Percentiles rank a stretch among this genome's conserved stretches.
Evolutionary conservation across 2,888 invertebrate species (phyloP).

Genomic region (Thymelicus acteon): DNA sequence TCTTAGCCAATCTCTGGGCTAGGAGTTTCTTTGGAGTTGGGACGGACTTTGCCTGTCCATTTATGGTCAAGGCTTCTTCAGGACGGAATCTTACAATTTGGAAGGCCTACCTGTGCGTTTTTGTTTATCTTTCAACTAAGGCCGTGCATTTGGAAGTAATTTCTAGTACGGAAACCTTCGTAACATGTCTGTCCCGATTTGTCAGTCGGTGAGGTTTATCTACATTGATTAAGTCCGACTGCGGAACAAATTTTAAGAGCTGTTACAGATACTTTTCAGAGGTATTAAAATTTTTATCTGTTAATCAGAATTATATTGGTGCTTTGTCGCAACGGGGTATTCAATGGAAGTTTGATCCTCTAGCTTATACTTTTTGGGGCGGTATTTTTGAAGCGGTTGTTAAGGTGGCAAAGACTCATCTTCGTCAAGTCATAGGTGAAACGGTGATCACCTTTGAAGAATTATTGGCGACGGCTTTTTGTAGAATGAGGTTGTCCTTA

Average conservation of each 20-base stretch:
- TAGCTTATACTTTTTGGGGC: too few relatives aligned
- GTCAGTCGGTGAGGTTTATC: constrained; percentile 18
- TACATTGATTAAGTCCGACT: constrained; percentile 10
- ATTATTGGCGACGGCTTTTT: too few relatives aligned
- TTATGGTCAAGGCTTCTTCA: constrained; percentile 5
- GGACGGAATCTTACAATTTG: constrained; percentile 7
- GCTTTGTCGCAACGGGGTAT: too few relatives aligned
- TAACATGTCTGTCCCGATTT: constrained; percentile 14
- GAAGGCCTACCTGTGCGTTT: constrained; percentile 21
- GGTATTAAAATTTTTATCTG: too few relatives aligned
- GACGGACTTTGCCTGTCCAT: constrained; percentile 17
- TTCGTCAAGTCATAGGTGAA: too few relatives aligned
- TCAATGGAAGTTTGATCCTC: too few relatives aligned
- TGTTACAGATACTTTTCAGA: constrained; percentile 9
- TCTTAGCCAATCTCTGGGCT: too few relatives aligned
- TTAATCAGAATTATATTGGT: too few relatives aligned
- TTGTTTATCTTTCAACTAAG: constrained; percentile 19
- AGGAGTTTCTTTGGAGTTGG: constrained; percentile 20
- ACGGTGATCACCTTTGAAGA: too few relatives aligned
- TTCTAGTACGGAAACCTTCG: constrained; percentile 12
- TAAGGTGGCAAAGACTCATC: too few relatives aligned
- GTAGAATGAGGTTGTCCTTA: too few relatives aligned
- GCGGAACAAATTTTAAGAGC: not conserved
- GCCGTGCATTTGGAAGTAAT: constrained; percentile 20
- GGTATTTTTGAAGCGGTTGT: too few relatives aligned